Conservation (phyloP, 2,888 invertebrate species). For the Drosophila acutilabella region DNA sequence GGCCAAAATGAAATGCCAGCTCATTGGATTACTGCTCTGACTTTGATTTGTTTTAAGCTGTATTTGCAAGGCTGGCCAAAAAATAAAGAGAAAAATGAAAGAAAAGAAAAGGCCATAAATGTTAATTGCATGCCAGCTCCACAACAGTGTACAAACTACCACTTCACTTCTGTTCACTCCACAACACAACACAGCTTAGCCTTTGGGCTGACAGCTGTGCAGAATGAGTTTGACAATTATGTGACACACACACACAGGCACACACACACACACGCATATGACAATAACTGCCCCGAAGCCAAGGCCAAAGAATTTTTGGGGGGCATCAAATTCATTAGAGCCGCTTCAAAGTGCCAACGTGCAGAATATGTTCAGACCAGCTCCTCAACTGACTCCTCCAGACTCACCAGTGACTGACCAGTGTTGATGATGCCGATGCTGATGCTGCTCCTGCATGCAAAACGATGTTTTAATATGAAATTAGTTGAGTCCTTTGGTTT, state of each 20-base stretch:
- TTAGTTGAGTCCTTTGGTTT: constrained; percentile 81
- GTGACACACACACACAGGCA: constrained; percentile 36
- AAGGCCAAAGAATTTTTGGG: constrained; percentile 67
- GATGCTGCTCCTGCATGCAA: constrained; percentile 77
- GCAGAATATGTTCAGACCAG: constrained; percentile 38
- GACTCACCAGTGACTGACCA: constrained; percentile 11
- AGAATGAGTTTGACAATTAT: constrained; percentile 75
- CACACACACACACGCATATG: constrained; percentile 34
- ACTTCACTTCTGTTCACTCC: neutral
- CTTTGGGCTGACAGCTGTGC: constrained; percentile 62
- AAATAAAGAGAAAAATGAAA: constrained; percentile 1
- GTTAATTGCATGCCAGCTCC: constrained; percentile 72
- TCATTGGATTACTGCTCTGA: constrained; percentile 73
- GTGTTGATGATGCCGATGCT: constrained; percentile 40
- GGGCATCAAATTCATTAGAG: constrained; percentile 79
- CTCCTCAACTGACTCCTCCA: constrained; percentile 4
- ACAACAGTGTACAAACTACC: constrained; percentile 8
- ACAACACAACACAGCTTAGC: constrained; percentile 16
- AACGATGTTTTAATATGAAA: constrained; percentile 82
- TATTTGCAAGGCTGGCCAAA: constrained; percentile 14
- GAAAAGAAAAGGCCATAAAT: constrained; percentile 70
- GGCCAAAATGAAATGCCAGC: constrained; percentile 64
- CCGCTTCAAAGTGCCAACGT: constrained; percentile 60
- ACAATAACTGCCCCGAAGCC: constrained; percentile 60
- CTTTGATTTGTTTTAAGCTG: constrained; percentile 70